Base-by-base conservation (phyloP, 2,797 vertebrate species). In the Acropternis orthonyx region DNA sequence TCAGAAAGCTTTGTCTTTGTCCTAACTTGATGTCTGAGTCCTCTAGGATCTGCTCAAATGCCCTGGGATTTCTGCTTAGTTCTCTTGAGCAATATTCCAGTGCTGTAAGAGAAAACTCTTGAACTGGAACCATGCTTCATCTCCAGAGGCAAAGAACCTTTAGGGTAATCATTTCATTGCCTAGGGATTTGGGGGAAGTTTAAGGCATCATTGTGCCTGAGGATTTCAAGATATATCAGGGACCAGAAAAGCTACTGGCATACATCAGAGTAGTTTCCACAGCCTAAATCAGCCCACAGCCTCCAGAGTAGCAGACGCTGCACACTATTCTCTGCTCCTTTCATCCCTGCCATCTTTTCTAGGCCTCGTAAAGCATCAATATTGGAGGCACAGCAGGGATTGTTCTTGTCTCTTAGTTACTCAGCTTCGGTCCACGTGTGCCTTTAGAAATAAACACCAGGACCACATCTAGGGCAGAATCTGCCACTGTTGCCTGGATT, bases 1-100 rank as follows among this genome's bases (percentile, higher is more conserved):
- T 92, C 93, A 94, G 81, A 95, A 92, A 91, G 77, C 85, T 96
- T 81, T 55, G 71, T 85, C 74, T 89, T 77, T 92, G 58, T 92
- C 88, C 78, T 87, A 44, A 86, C 89, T 95, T 89, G 71, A 90
- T 93, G 91, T 49, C 36, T 87, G 75, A 91, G 58, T 95, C 88
- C 85, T 89, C 58, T 41, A 88, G 55, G 62, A 83, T 92, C 62
- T 92, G 81, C 37, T 91, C 48, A 80, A 92, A 88, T 88, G 48
- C 51, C 72, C 68, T 78, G 78, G 48, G 62, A 94, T 74, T 74
- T 89, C 66, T 94, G 54, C 37, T 92, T 69, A 75, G 51, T 20
- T 91, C 75, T 85, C 94, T 78, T 75, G 84, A 96, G 48, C 59
- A 39, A 80, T 95, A 84, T 89, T 92, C 30, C 14, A 20, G 18